Evolutionary conservation across 2,797 vertebrate species (phyloP).

Genomic region (Ctenopoma multispine): DNA sequence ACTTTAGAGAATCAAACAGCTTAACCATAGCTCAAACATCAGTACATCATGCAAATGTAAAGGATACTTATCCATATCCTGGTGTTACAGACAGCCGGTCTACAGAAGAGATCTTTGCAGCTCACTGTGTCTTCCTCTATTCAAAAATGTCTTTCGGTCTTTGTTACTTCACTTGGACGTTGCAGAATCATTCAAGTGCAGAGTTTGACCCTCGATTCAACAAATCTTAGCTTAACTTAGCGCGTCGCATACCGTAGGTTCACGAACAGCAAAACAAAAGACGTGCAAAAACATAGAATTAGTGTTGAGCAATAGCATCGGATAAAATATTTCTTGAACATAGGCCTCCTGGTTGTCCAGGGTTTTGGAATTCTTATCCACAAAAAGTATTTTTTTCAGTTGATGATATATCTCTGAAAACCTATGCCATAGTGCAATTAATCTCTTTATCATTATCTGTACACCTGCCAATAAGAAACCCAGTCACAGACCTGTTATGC

Average conservation of each 20-base stretch:
- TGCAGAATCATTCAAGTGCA: slow-evolving; percentile 1
- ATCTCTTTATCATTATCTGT: neutral
- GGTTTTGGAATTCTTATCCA: slow-evolving; percentile 7
- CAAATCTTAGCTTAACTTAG: neutral
- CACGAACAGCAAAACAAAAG: neutral
- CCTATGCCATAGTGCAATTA: neutral
- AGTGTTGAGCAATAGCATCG: slow-evolving; percentile 15
- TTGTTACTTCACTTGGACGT: neutral
- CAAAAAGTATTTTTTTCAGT: neutral
- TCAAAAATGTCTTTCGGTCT: neutral
- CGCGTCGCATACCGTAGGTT: neutral
- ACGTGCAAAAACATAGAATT: neutral
- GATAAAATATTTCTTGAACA: neutral
- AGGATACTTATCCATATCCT: slow-evolving; percentile 7
- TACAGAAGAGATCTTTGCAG: neutral
- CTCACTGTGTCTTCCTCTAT: neutral
- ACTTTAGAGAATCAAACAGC: neutral
- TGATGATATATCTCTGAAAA: neutral
- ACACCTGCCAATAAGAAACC: slow-evolving; percentile 8
- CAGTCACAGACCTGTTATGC: neutral
- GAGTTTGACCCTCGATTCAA: neutral
- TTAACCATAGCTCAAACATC: neutral
- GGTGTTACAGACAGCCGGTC: slow-evolving; percentile 11
- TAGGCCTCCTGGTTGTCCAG: neutral
- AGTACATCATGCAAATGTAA: neutral